Percentiles rank a stretch among this genome's conserved stretches.
These are phyloP conservation scores for Chironomus tentans DNA, from an alignment of 2,888 invertebrate species.

Conservation along the genomic window DNA sequence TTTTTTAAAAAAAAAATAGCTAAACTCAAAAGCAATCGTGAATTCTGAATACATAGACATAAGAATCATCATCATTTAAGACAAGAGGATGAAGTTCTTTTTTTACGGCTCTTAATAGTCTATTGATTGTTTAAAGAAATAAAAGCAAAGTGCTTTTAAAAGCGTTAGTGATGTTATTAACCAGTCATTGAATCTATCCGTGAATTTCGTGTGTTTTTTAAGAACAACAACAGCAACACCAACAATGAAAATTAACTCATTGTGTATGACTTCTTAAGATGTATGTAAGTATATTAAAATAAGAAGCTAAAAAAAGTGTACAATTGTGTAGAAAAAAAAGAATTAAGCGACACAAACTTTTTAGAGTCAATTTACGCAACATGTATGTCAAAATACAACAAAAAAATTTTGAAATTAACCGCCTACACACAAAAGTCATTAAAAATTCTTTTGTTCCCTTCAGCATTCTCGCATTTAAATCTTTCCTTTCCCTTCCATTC, in stretches of 20 bases:
- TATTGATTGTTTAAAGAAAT: neutral
- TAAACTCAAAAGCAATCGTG: too few relatives aligned
- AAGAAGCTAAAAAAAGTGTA: too few relatives aligned
- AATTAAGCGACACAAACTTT: too few relatives aligned
- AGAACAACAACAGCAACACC: too few relatives aligned
- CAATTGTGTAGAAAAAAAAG: too few relatives aligned
- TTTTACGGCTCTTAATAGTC: neutral
- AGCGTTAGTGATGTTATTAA: neutral
- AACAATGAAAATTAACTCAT: neutral
- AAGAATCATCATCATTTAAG: too few relatives aligned
- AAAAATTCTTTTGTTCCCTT: conserved; percentile 5
- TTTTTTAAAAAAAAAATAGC: too few relatives aligned
- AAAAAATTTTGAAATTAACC: neutral
- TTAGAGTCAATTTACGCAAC: too few relatives aligned
- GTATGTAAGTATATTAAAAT: too few relatives aligned
- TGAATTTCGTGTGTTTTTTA: neutral
- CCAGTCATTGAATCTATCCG: neutral
- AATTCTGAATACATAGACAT: too few relatives aligned
- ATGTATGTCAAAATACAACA: too few relatives aligned
- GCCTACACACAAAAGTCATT: neutral
- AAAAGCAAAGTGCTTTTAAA: neutral
- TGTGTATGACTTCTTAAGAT: neutral
- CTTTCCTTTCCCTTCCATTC: neutral
- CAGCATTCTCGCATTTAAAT: neutral
- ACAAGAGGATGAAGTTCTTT: too few relatives aligned